Evolutionary conservation across 2,888 invertebrate species (phyloP), one percentile per base, ranked within the genome.

Genomic region (Lamproptera curius): DNA sequence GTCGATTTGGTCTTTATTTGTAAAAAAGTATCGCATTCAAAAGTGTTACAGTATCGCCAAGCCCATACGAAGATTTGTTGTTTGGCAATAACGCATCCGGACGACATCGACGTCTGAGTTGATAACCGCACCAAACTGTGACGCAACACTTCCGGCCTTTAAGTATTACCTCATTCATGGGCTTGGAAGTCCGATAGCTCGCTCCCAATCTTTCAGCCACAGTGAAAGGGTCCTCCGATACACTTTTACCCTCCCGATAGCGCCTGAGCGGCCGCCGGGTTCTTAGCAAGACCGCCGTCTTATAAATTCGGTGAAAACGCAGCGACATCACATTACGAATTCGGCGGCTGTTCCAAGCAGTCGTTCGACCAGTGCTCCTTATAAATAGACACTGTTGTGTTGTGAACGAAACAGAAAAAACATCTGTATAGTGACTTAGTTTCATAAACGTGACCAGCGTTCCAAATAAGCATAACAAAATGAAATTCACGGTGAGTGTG

Each of bases 401-500:
- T 67, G 73, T 75, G 68, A 58, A 20, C 75, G 68, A 58, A 20
- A 63, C 57, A 41, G 31, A 43, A 42, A 48, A 59, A 65, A 68
- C 65, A 68, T 65, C 63, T 62, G 70, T 66, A 62, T 60, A 78
- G 82, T 84, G 81, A 70, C 78, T 79, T 84, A 86, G 84, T 82
- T 81, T 73, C 73, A 53, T 66, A 70, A 69, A 73, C 77, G 75
- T 66, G 70, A 61, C 60, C 59, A 65, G 73, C 66, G 70, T 77
- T 70, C 61, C 55, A 66, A 72, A 82, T 73, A 84, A 83, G 70
- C 75, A 57, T 70, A 61, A 66, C 14, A 78, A 76, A 73, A 88
- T 88, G 88, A 86, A 88, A 84, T 80, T 82, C 79, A 85, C 81
- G 87, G 88, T 88, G 86, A 88, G 88, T 87, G 74, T 63, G 73